Base-by-base conservation (phyloP, 2,797 vertebrate genomes). In the Chelonia mydas region DNA sequence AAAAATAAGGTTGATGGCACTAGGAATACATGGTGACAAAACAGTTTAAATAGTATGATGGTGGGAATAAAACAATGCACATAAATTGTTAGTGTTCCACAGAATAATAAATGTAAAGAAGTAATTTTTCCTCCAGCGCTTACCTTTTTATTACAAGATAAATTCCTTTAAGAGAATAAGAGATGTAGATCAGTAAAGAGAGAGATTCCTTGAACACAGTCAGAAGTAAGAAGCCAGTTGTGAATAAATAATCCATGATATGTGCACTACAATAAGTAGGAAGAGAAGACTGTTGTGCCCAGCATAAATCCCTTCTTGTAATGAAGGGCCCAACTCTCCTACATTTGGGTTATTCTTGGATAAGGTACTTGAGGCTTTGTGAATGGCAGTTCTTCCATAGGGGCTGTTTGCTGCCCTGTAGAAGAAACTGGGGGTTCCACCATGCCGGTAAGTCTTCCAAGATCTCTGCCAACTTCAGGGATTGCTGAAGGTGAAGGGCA, bases 241-340 rank as follows among this genome's bases (percentile, higher is more conserved):
- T 95, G 83, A 95, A 90, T 95, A 89, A 94, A 91, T 89, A 88
- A 89, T 16, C 59, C 82, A 0, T 92, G 93, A 93, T 87, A 93
- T 90, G 96, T 96, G 28, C 92, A 90, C n/a, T 33, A 33, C 16
- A 82, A 0, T 50, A 81, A 49, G 12, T 77, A 77, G 27, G 74
- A 82, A 51, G 33, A 19, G 37, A 81, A 78, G 53, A 41, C 21
- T 89, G 33, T 50, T 76, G 27, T 28, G 74, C n/a, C 55, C 25
- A 81, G 13, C 59, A 23, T n/a, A 74, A 49, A 61, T 81, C 79
- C n/a, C 11, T 19, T 55, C 55, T 55, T 89, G 41, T 88, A 78
- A 79, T 88, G 84, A 53, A 47, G 19, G 54, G 21, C 45, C 49
- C 86, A 9, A 65, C 45, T 68, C n/a, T 90, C 28, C 84, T 50